A percentile compares a stretch with the other conserved stretches of the same genome.
These are phyloP conservation scores for Zygothrica quintamaculata DNA, from an alignment of 2,888 invertebrate species.

Conservation along the genomic window DNA sequence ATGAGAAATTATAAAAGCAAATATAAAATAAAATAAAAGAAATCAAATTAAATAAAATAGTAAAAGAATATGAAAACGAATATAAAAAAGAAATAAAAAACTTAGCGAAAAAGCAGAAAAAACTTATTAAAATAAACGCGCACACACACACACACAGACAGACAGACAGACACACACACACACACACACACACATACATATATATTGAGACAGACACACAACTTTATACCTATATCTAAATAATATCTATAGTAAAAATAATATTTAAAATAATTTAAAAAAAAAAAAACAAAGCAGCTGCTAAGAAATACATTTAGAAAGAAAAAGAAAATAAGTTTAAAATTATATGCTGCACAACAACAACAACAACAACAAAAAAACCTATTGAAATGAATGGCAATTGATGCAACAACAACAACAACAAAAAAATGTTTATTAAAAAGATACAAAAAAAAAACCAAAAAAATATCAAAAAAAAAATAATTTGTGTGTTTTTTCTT, in stretches of 20 bases:
- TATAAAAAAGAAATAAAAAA: constrained; percentile 47
- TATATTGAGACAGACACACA: constrained; percentile 18
- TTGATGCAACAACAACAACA: constrained; percentile 44
- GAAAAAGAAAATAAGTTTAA: constrained; percentile 30
- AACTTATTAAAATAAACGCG: constrained; percentile 39
- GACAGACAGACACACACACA: constrained; percentile 14
- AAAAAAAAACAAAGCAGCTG: constrained; percentile 32
- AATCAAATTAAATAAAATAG: constrained; percentile 35
- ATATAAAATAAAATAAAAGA: constrained; percentile 62
- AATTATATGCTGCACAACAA: constrained; percentile 39
- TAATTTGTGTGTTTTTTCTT: constrained; percentile 8
- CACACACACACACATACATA: constrained; percentile 26
- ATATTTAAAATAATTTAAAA: constrained; percentile 76
- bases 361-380: constrained; percentile 33
- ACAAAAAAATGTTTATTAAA: constrained; percentile 60
- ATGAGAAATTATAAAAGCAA: constrained; percentile 53
- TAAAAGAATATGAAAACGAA: constrained; percentile 21
- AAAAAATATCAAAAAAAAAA: constrained; percentile 21
- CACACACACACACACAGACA: constrained; percentile 14
- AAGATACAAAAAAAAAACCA: constrained; percentile 40
- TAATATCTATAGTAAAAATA: constrained; percentile 71
- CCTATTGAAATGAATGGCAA: constrained; percentile 33
- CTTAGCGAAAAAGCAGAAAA: constrained; percentile 45
- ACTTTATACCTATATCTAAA: constrained; percentile 53
- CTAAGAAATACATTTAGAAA: constrained; percentile 24